These are phyloP conservation scores for Caenorhabditis zanzibari DNA, from an alignment of 2,888 invertebrate species.

Conservation along the genomic window DNA sequence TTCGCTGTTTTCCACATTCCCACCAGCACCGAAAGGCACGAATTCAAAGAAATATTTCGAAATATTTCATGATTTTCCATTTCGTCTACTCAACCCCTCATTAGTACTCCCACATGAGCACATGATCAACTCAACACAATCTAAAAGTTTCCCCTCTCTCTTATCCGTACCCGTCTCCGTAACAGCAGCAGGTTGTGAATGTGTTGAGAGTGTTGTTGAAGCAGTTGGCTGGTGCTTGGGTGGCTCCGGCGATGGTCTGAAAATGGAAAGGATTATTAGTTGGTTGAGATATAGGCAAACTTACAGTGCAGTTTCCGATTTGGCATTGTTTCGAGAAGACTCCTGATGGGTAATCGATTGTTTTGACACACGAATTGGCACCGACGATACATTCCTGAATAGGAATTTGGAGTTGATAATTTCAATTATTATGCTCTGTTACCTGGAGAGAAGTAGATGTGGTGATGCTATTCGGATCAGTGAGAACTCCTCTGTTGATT, in stretches of 20 bases:
- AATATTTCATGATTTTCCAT: constrained; percentile 11
- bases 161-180: constrained; percentile 64
- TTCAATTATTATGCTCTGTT: background rate
- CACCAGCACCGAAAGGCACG: background rate
- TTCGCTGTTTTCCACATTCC: constrained; percentile 6
- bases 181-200: constrained; percentile 59
- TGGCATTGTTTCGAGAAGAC: constrained; percentile 67
- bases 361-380: constrained; percentile 64
- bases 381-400: constrained; percentile 63
- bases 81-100: background rate
- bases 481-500: constrained; percentile 42
- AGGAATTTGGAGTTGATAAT: background rate
- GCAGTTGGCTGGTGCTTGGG: constrained; percentile 65
- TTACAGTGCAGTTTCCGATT: constrained; percentile 64
- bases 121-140: constrained; percentile 17
- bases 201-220: constrained; percentile 48
- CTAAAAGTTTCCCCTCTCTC: background rate
- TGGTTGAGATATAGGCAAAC: background rate
- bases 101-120: constrained; percentile 2
- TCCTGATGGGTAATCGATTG: constrained; percentile 51
- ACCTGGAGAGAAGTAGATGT: constrained; percentile 62
- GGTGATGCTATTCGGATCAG: constrained; percentile 56
- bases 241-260: constrained; percentile 41
- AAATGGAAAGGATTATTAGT: background rate
- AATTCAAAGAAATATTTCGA: constrained; percentile 20